A percentile compares a stretch with the other conserved stretches of the same genome.
Evolutionary conservation across 2,888 invertebrate genomes (phyloP).

Genomic region (Cosmorhoe ocellata): DNA sequence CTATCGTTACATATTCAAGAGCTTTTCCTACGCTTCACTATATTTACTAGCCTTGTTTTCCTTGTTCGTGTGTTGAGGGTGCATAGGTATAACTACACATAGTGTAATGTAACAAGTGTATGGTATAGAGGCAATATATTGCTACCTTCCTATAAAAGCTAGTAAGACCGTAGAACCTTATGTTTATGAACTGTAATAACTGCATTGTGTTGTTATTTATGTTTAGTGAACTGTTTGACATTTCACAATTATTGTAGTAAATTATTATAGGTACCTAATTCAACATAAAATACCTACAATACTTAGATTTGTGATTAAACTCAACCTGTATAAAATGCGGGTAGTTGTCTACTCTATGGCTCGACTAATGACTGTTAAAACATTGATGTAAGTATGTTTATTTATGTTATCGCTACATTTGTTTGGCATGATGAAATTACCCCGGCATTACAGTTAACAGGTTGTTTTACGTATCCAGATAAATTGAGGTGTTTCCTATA

Average conservation of each 20-base stretch:
- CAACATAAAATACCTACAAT: too few species aligned
- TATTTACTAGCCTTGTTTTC: constrained; percentile 31
- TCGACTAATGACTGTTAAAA: too few species aligned
- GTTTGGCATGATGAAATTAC: background rate
- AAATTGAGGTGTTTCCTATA: constrained; percentile 60
- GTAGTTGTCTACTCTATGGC: too few species aligned
- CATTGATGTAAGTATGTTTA: too few species aligned
- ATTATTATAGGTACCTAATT: too few species aligned
- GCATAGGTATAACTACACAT: background rate
- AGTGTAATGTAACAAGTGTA: constrained; percentile 40
- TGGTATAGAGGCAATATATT: constrained; percentile 37
- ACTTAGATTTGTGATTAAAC: too few species aligned
- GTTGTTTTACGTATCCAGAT: constrained; percentile 56
- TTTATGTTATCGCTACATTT: background rate
- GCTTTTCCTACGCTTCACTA: constrained; percentile 4
- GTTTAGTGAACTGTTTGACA: background rate
- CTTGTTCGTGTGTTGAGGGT: constrained; percentile 19
- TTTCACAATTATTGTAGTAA: too few species aligned
- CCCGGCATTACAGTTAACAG: constrained; percentile 61
- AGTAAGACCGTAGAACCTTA: constrained; percentile 37
- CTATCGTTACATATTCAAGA: constrained; percentile 12
- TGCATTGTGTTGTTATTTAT: background rate
- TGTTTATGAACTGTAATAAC: constrained; percentile 34
- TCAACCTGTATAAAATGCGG: too few species aligned
- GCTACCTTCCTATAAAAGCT: constrained; percentile 24